A percentile compares a stretch with the other conserved stretches of the same genome.
These are phyloP conservation scores for Labrus mixtus DNA, from an alignment of 2,113 vertebrate genomes.

Conservation along the genomic window DNA sequence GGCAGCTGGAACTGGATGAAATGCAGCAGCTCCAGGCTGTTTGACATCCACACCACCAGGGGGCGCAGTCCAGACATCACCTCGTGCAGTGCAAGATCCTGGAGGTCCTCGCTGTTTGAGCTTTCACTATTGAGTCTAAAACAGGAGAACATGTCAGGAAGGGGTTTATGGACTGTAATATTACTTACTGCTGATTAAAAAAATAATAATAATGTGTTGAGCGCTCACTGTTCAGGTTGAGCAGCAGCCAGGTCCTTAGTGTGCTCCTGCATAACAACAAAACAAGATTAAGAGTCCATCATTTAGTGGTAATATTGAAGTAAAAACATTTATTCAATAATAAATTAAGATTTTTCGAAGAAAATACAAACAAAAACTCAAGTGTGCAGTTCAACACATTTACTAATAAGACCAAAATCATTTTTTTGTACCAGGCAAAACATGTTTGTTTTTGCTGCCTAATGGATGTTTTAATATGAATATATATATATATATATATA, in stretches of 20 bases:
- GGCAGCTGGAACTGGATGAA: slow-evolving; percentile 85
- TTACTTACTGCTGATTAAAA: neutral
- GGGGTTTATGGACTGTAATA: neutral
- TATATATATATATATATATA: too few relatives aligned
- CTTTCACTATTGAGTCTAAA: slow-evolving; percentile 20
- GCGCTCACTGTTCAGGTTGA: slow-evolving; percentile 81
- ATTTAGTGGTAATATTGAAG: too few relatives aligned
- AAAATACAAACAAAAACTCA: too few relatives aligned
- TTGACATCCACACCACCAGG: slow-evolving; percentile 86
- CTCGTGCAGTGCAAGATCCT: slow-evolving; percentile 42
- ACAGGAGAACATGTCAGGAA: neutral
- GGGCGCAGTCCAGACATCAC: slow-evolving; percentile 77
- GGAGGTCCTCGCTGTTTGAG: slow-evolving; percentile 34
- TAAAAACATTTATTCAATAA: too few relatives aligned
- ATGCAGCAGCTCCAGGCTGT: slow-evolving; percentile 84
- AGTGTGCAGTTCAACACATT: too few relatives aligned
- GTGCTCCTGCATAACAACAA: slow-evolving; percentile 73
- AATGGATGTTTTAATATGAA: too few relatives aligned
- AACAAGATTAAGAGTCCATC: neutral
- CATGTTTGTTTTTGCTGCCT: too few relatives aligned
- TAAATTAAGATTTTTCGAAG: too few relatives aligned
- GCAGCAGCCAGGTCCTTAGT: slow-evolving; percentile 79
- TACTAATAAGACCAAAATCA: too few relatives aligned
- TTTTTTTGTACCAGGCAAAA: too few relatives aligned
- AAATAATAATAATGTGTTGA: neutral